These are phyloP conservation scores for Nymphalis urticae DNA, from an alignment of 2,888 invertebrate species.

Conservation along the genomic window DNA sequence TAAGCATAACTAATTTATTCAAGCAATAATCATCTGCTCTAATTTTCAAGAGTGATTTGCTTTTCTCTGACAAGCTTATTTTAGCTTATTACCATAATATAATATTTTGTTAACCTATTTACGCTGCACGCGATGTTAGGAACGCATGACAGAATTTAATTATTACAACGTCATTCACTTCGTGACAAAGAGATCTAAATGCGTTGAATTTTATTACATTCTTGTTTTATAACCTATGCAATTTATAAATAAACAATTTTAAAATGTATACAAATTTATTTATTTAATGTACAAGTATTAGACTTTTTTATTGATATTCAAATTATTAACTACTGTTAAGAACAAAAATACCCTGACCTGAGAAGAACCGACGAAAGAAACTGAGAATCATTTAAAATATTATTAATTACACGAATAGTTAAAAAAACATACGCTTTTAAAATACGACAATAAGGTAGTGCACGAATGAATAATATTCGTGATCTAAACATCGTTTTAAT, in stretches of 20 bases:
- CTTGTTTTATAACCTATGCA: background rate
- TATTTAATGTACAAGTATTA: too few species aligned
- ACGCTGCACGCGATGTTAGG: conserved; percentile 20
- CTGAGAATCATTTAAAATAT: too few species aligned
- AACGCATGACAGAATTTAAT: conserved; percentile 12
- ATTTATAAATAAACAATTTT: background rate
- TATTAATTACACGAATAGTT: background rate
- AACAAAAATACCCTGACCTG: too few species aligned
- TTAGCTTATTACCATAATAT: conserved; percentile 11
- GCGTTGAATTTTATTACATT: background rate
- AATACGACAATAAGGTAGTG: conserved; percentile 9
- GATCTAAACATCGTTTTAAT: background rate
- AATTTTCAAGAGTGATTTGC: conserved; percentile 1
- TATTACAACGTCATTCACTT: conserved; percentile 11
- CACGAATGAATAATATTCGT: conserved; percentile 5
- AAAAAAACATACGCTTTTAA: background rate
- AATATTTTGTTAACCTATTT: conserved; percentile 25
- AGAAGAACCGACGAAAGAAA: background rate
- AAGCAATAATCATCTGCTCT: background rate
- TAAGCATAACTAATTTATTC: conserved; percentile 2
- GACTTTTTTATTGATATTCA: too few species aligned
- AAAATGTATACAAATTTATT: background rate
- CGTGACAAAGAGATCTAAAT: conserved; percentile 12
- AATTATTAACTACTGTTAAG: too few species aligned
- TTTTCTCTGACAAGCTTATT: conserved; percentile 3